phyloP scores from a whole-genome alignment of 2,888 invertebrate species.

The Thera obeliscata region DNA sequence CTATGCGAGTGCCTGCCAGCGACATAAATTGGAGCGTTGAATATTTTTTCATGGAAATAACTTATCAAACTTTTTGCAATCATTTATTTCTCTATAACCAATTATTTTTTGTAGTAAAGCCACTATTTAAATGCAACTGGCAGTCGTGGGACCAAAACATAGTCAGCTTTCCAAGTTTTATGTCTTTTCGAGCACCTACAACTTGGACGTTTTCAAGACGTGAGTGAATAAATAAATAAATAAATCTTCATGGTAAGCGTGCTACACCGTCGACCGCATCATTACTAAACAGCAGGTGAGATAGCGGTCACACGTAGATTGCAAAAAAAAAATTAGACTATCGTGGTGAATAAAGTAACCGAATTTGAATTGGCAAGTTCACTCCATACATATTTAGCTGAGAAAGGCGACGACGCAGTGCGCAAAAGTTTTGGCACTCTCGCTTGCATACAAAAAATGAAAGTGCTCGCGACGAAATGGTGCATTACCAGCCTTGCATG shows the following conservation, averaged over 20 bases:
- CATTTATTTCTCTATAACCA: neutral
- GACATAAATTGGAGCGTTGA: constrained; percentile 1
- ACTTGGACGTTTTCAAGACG: no score
- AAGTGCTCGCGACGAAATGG: constrained; percentile 68
- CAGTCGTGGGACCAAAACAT: constrained; percentile 15
- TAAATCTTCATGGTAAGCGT: no score
- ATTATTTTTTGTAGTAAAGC: neutral
- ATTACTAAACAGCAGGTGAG: no score
- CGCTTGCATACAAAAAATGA: constrained; percentile 81
- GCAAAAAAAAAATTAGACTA: constrained; percentile 53
- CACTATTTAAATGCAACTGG: neutral
- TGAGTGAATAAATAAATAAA: no score
- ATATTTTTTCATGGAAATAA: neutral
- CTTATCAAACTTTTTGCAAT: neutral
- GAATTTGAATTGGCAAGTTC: constrained; percentile 79
- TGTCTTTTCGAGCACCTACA: no score
- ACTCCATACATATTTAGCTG: constrained; percentile 76
- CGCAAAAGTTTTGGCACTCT: constrained; percentile 83
- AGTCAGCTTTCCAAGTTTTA: constrained; percentile 47
- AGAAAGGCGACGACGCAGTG: constrained; percentile 72
- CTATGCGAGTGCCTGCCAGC: neutral
- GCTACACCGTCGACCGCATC: no score
- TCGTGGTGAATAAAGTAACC: constrained; percentile 68
- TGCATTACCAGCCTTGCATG: constrained; percentile 58
- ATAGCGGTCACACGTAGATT: no score